Evolutionary conservation across 1,140 invertebrate species (phyloP), one percentile per base, ranked within the genome.

Genomic region (Drosophila aff.): DNA sequence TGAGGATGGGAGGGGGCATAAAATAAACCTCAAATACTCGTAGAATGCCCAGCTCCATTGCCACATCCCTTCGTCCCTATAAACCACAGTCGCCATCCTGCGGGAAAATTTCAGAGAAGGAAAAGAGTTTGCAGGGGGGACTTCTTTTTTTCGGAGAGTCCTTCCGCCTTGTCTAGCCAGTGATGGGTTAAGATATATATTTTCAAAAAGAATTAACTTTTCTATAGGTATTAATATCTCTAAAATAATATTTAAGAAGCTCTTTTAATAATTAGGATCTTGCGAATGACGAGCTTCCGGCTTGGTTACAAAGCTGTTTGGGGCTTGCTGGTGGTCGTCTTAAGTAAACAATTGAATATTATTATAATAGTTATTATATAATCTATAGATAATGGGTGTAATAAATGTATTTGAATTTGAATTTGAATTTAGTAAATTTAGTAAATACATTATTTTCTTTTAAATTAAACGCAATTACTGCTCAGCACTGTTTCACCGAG

Each of bases 21-120:
- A 87, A 89, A 89, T 90, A 84, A 89, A 90, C 84, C 84, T 90
- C 84, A 84, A 89, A 90, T 81, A 66, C 84, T 89, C 84, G 73
- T 89, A 79, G 89, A 89, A 89, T 84, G 80, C 55, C 63, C 71
- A 71, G n/a, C 36, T 31, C 38, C 46, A 38, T 16, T 6, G 23
- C 64, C 43, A 28, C 60, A 36, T 21, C 28, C 43, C 41, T 8
- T 15, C 43, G 49, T 31, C n/a, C 18, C 26, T 18, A 41, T 53
- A 53, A 63, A 55, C 44, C 66, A 65, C 60, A 68, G 61, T 52
- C 28, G 9, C 62, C 38, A 23, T 43, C 11, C 47, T 53, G 23
- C 31, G 33, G 49, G n/a, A 40, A 41, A 64, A 36, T 28, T 55
- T 15, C 31, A 9, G 8, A 18, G n/a, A 36, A 57, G n/a, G 23